Evolutionary conservation across 2,113 vertebrate genomes (phyloP).

Genomic region (Peromyscus maniculatus): DNA sequence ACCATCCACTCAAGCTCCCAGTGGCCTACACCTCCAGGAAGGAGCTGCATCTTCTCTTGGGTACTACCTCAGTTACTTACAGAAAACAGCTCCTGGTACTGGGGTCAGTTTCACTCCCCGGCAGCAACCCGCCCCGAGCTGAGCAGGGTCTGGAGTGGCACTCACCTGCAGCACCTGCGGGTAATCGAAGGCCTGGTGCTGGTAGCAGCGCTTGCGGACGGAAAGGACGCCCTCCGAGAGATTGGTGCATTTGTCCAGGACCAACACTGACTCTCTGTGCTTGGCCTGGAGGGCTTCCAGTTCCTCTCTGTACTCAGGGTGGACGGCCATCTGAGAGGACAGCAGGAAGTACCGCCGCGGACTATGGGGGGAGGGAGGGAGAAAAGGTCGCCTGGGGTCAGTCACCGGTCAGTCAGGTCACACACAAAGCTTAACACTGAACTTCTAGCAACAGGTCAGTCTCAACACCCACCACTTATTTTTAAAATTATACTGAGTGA

Average conservation of each 20-base stretch:
- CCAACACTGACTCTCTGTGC: slow-evolving; percentile 92
- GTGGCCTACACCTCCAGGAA: accelerated
- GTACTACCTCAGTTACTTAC: accelerated
- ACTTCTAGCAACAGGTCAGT: accelerated
- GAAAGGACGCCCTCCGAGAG: slow-evolving; percentile 92
- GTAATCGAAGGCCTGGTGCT: slow-evolving; percentile 95
- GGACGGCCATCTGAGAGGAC: slow-evolving; percentile 94
- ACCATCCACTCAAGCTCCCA: accelerated
- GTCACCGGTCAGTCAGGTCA: accelerated
- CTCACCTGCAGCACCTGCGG: slow-evolving; percentile 97
- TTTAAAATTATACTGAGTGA: neutral
- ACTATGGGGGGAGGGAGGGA: slow-evolving; percentile 83
- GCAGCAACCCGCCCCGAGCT: accelerated
- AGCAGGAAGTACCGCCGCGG: slow-evolving; percentile 94
- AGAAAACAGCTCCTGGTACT: neutral
- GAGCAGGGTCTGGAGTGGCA: accelerated
- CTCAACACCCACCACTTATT: neutral
- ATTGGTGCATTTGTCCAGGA: slow-evolving; percentile 96
- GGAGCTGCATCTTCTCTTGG: accelerated
- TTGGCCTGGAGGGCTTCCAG: slow-evolving; percentile 94
- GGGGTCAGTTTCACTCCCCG: accelerated
- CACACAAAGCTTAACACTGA: neutral
- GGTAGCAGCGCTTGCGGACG: slow-evolving; percentile 93
- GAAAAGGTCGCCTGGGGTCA: slow-evolving; percentile 24
- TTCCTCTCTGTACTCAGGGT: slow-evolving; percentile 94